Evolutionary conservation across 2,113 vertebrate species (phyloP).

Genomic region (Ursus arctos): DNA sequence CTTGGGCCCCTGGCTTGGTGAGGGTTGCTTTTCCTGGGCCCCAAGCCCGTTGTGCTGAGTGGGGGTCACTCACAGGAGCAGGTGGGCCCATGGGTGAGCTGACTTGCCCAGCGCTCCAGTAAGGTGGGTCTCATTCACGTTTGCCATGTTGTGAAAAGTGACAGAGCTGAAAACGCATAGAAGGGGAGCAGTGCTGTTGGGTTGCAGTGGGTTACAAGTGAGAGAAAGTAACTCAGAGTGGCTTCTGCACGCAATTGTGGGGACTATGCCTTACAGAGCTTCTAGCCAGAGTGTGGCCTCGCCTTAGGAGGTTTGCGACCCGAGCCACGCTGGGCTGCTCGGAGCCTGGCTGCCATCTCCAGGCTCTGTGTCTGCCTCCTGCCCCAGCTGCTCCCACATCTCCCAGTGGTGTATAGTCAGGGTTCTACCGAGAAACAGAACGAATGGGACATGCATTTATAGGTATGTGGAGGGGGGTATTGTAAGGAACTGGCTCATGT

Average conservation of each 20-base stretch:
- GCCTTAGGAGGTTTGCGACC: background rate
- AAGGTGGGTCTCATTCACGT: background rate
- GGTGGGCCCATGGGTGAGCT: background rate
- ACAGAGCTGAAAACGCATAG: fast-evolving
- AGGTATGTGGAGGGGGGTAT: fast-evolving
- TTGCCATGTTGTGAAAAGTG: background rate
- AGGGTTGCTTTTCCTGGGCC: background rate
- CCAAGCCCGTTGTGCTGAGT: background rate
- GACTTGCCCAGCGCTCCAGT: background rate
- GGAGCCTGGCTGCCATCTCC: background rate
- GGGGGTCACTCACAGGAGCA: no score
- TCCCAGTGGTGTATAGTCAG: fast-evolving
- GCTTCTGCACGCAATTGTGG: fast-evolving
- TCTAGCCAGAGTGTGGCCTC: fast-evolving
- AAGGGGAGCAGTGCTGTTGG: background rate
- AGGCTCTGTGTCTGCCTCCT: background rate
- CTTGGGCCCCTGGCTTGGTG: no score
- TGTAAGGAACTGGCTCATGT: background rate
- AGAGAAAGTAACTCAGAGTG: no score
- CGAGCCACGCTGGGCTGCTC: fast-evolving
- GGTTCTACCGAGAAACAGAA: background rate
- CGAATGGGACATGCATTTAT: fast-evolving
- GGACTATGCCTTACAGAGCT: background rate
- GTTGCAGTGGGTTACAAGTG: background rate
- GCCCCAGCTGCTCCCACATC: fast-evolving